phyloP scores from a whole-genome alignment of 2,113 vertebrate genomes.

The Holacanthus passer region DNA sequence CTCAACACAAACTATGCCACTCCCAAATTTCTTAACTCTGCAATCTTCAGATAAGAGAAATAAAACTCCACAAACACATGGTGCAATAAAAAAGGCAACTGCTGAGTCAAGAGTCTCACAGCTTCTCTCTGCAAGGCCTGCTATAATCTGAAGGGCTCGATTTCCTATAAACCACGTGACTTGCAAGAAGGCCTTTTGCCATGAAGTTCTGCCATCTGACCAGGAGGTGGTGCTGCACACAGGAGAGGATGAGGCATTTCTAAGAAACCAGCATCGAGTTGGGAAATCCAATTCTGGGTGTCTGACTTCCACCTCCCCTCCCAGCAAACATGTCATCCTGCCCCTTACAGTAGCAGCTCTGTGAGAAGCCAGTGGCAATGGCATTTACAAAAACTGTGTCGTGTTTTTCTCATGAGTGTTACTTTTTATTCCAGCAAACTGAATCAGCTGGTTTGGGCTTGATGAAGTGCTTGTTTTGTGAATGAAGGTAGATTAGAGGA shows the following conservation, averaged over 20 bases:
- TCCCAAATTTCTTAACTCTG: neutral
- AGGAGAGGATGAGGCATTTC: conserved; percentile 19
- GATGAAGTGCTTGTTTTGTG: neutral
- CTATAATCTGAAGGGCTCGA: neutral
- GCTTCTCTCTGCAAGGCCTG: neutral
- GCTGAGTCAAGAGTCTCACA: conserved; percentile 23
- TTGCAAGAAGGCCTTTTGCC: conserved; percentile 2
- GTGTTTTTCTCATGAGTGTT: neutral
- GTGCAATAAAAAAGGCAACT: neutral
- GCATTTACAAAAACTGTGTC: neutral
- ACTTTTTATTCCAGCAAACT: neutral
- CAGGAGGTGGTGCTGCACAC: conserved; percentile 27
- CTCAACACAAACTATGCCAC: neutral
- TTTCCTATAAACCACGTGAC: conserved; percentile 73
- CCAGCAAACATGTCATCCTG: neutral
- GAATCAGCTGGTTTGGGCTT: neutral
- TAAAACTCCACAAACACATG: conserved; percentile 15
- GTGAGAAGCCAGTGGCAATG: neutral
- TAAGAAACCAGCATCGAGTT: conserved; percentile 15
- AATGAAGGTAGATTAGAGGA: neutral
- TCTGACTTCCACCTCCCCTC: neutral
- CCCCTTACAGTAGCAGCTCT: neutral
- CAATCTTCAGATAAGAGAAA: conserved; percentile 15
- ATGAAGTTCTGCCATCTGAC: neutral
- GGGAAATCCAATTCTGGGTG: conserved; percentile 20